Conservation (phyloP, 2,797 vertebrate species). For the Gila robusta region DNA sequence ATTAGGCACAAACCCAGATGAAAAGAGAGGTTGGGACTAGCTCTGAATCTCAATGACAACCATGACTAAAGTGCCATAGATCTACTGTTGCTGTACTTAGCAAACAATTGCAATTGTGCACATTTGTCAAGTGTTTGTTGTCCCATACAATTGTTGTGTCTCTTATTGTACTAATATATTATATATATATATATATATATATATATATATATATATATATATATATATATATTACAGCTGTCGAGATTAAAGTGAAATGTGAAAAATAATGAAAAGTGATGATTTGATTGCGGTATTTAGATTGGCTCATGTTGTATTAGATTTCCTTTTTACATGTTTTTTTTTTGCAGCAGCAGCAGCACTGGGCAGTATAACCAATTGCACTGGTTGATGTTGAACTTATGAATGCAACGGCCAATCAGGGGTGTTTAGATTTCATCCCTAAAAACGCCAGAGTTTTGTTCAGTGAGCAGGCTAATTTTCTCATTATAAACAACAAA, state of each 20-base stretch:
- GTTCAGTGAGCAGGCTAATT: too few relatives aligned
- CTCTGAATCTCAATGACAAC: constrained; percentile 29
- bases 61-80: constrained; percentile 11
- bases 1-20: constrained; percentile 32
- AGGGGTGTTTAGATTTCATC: not conserved
- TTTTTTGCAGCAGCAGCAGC: not conserved
- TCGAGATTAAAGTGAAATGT: not conserved
- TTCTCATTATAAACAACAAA: not conserved
- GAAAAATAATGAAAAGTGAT: not conserved
- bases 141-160: not conserved
- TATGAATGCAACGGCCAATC: not conserved
- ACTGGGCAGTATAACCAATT: not conserved
- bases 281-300: not conserved
- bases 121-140: not conserved
- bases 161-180: not conserved
- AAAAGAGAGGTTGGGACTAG: constrained; percentile 24
- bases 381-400: not conserved
- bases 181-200: too few relatives aligned
- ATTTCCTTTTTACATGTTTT: not conserved
- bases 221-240: not conserved
- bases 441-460: too few relatives aligned
- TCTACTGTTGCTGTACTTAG: not conserved
- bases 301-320: not conserved
- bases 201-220: too few relatives aligned
- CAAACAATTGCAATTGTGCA: constrained; percentile 19